phyloP scores from a whole-genome alignment of 2,113 vertebrate genomes.

The Oncorhynchus tshawytscha region DNA sequence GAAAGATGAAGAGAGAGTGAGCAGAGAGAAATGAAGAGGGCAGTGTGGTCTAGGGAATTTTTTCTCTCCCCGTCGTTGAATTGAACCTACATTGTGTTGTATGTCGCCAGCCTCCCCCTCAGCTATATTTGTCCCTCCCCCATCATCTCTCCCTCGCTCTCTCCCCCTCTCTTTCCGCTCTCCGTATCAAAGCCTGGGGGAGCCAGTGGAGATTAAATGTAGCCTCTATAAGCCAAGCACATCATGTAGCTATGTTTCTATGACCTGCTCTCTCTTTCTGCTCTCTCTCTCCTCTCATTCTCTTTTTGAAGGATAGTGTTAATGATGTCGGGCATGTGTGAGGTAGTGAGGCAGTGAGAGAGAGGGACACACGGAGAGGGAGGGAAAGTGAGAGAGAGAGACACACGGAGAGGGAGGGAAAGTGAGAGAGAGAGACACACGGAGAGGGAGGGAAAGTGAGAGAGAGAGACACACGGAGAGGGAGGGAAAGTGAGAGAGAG shows the following conservation, averaged over 20 bases:
- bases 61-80: slow-evolving; percentile 84
- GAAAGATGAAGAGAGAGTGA: slow-evolving; percentile 9
- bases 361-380: slow-evolving; percentile 25
- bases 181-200: slow-evolving; percentile 86
- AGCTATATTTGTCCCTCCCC: slow-evolving; percentile 64
- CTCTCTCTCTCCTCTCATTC: slow-evolving; percentile 34
- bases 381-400: slow-evolving; percentile 12
- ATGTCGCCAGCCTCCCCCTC: slow-evolving; percentile 83
- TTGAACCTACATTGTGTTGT: slow-evolving; percentile 80
- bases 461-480: slow-evolving; percentile 23
- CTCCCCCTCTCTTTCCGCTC: slow-evolving; percentile 58
- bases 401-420: too few relatives aligned
- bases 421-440: slow-evolving; percentile 18
- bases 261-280: slow-evolving; percentile 45
- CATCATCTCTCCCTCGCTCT: slow-evolving; percentile 57
- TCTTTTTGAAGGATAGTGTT: slow-evolving; percentile 54
- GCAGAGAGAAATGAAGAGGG: slow-evolving; percentile 80
- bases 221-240: slow-evolving; percentile 92
- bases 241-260: slow-evolving; percentile 87
- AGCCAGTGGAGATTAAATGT: slow-evolving; percentile 94
- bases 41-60: slow-evolving; percentile 83
- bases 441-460: slow-evolving; percentile 36
- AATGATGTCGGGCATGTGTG: slow-evolving; percentile 67
- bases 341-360: slow-evolving; percentile 27
- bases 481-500: slow-evolving; percentile 24